Base-by-base conservation (phyloP, 2,888 invertebrate species). In the Chironomus riparius region DNA sequence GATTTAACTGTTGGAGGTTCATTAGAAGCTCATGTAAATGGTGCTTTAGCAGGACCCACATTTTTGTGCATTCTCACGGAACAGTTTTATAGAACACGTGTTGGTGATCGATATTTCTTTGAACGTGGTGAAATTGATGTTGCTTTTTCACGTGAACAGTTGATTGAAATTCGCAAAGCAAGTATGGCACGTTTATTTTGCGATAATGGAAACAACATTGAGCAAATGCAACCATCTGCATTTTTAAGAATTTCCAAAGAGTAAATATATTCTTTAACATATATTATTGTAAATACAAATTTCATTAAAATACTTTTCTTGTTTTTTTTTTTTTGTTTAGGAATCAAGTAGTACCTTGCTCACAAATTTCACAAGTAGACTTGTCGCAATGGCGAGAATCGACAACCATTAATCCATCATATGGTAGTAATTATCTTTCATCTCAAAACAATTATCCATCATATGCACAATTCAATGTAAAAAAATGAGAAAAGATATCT, bases 1-100 rank as follows among this genome's bases (percentile, higher is more conserved):
- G 96, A 97, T 79, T 82, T 96, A 76, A 93, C 92, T 13, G 92
- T 95, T 6, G 97, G 91, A 1, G 95, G 92, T 0, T 89, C 94
- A 0, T 82, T 95, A 72, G 97, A 97, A 83, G 83, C 84, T 0
- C 90, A 91, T 77, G 90, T 94, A 1, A 88, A 89, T 0, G 94
- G 92, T 0, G 89, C 94, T 0, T 86, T 92, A 69, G 87, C 92
- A 0, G 96, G 97, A 0, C 95, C 95, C 1, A 95, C 95, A 0
- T 95, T 92, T 87, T 87, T 94, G 2, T 95, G 95, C 81, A 91
- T 97, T 78, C 85, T 96, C 4, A 91, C 92, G 0, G 93, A 92
- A 81, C 95, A 96, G 84, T 96, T 96, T 85, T 92, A 89, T 81
- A 87, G 93, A 78, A 92, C 95, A 0, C 88, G 95, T 79, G 91